Evolutionary conservation across 1,140 invertebrate genomes (phyloP).

Genomic region (Drosophila yakuba): DNA sequence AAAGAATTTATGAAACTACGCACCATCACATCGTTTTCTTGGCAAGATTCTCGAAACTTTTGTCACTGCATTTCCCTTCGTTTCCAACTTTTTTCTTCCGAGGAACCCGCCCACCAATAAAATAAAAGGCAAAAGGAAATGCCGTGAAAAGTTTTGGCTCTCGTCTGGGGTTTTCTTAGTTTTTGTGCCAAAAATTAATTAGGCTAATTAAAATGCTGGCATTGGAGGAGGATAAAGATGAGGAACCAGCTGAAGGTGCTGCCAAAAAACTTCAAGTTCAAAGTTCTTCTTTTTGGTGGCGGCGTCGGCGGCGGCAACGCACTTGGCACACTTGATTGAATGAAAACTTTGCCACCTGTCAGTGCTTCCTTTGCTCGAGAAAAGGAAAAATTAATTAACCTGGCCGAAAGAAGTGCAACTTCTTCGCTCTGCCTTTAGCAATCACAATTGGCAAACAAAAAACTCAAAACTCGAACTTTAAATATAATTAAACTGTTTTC

Average conservation of each 20-base stretch:
- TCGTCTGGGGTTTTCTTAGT: conserved; percentile 20
- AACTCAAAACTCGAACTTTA: conserved; percentile 54
- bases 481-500: conserved; percentile 74
- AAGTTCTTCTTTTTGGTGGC: conserved; percentile 57
- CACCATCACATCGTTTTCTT: conserved; percentile 13
- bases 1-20: conserved; percentile 26
- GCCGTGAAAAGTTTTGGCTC: conserved; percentile 26
- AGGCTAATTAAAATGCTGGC: conserved; percentile 73
- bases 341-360: conserved; percentile 73
- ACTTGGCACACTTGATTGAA: conserved; percentile 76
- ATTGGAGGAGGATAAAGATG: conserved; percentile 6
- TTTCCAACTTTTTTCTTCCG: neutral
- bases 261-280: conserved; percentile 66
- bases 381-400: conserved; percentile 74
- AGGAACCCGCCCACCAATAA: neutral
- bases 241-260: neutral
- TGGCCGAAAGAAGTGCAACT: conserved; percentile 40
- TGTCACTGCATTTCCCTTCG: conserved; percentile 16
- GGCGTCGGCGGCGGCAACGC: conserved; percentile 11
- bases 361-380: neutral
- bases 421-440: conserved; percentile 8
- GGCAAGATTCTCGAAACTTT: conserved; percentile 27
- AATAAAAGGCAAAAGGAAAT: conserved; percentile 4
- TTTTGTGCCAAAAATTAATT: conserved; percentile 79
- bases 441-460: conserved; percentile 71